Evolutionary conservation across 2,888 invertebrate genomes (phyloP).

Genomic region (Trichogramma evanescens): DNA sequence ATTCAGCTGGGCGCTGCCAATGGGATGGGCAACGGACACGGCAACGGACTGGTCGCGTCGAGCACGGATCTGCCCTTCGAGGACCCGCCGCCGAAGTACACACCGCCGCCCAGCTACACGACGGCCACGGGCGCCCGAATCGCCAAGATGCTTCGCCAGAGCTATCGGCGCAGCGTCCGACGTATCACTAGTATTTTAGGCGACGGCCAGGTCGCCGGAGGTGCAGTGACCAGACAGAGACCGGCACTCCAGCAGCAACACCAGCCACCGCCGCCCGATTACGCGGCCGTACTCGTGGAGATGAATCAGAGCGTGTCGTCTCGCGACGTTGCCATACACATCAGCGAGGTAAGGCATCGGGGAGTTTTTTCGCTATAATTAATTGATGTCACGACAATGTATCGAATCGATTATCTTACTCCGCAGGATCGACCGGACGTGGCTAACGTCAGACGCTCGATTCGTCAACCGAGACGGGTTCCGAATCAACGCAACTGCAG

Average conservation of each 20-base stretch:
- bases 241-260: slow-evolving; percentile 49
- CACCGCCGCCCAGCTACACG: slow-evolving; percentile 86
- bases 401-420: not conserved
- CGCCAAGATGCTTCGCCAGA: slow-evolving; percentile 67
- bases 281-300: slow-evolving; percentile 57
- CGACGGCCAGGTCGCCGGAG: slow-evolving; percentile 31
- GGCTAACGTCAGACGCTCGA: slow-evolving; percentile 16
- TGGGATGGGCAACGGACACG: slow-evolving; percentile 28
- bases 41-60: slow-evolving; percentile 36
- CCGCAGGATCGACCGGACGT: slow-evolving; percentile 26
- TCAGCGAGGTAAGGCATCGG: slow-evolving; percentile 20
- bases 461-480: not conserved
- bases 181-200: slow-evolving; percentile 54
- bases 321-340: slow-evolving; percentile 27
- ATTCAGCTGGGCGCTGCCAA: slow-evolving; percentile 34
- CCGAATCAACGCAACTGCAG: no score
- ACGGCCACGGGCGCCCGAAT: slow-evolving; percentile 83
- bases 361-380: not conserved
- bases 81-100: slow-evolving; percentile 88
- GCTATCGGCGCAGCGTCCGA: slow-evolving; percentile 71
- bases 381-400: not conserved
- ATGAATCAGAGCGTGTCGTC: slow-evolving; percentile 48
- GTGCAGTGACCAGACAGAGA: slow-evolving; percentile 36
- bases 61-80: slow-evolving; percentile 47
- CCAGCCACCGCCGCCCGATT: slow-evolving; percentile 57